These are phyloP conservation scores for Drosophila asahinai DNA, from an alignment of 1,140 invertebrate species.

Conservation along the genomic window DNA sequence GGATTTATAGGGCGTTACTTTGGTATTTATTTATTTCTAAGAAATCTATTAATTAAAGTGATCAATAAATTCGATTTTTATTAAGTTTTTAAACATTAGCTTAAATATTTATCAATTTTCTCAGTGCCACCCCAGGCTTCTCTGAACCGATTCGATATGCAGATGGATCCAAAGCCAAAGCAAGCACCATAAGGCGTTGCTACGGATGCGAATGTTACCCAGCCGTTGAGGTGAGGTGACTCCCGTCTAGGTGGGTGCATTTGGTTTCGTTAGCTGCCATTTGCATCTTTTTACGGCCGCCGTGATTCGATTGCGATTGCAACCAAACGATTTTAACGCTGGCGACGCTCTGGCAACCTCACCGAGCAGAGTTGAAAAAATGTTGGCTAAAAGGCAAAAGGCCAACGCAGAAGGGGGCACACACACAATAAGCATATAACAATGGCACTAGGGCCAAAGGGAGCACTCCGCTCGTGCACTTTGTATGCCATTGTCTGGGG, in stretches of 20 bases:
- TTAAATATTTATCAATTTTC: neutral
- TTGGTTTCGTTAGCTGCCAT: conserved; percentile 53
- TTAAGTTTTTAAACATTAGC: no score
- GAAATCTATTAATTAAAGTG: no score
- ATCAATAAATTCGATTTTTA: no score
- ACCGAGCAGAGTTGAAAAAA: conserved; percentile 9
- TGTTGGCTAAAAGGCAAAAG: conserved; percentile 17
- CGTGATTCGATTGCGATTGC: conserved; percentile 74
- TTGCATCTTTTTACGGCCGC: conserved; percentile 78
- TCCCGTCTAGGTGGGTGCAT: conserved; percentile 51
- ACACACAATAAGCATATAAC: conserved; percentile 70
- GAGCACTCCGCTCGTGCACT: conserved; percentile 46
- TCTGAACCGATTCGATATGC: conserved; percentile 21
- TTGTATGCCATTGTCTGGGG: conserved; percentile 60
- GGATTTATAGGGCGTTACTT: no score
- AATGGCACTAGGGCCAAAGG: conserved; percentile 70
- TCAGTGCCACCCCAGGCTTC: neutral
- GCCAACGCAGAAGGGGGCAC: conserved; percentile 1
- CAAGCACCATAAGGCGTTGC: neutral
- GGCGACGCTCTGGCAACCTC: conserved; percentile 10
- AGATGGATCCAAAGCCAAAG: conserved; percentile 13
- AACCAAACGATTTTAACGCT: conserved; percentile 73
- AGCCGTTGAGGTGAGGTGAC: conserved; percentile 3
- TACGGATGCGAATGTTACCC: neutral
- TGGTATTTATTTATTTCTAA: no score